phyloP scores from a whole-genome alignment of 2,113 vertebrate species.

The Origma solitaria region DNA sequence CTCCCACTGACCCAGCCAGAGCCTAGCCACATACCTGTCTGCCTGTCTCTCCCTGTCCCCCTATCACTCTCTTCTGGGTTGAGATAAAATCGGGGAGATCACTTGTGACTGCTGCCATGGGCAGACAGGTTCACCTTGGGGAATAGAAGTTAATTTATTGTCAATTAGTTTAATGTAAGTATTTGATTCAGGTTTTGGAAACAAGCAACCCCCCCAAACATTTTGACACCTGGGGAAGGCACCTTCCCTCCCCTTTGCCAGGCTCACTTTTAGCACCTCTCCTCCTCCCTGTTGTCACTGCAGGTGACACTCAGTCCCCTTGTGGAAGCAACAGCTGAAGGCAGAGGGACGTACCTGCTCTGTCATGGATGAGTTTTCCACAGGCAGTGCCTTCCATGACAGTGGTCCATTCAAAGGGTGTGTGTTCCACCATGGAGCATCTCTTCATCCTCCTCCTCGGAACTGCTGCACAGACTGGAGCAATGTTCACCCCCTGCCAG shows the following conservation, averaged over 20 bases:
- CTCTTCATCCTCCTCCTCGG: neutral
- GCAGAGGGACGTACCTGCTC: neutral
- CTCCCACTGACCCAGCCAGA: neutral
- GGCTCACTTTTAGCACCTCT: neutral
- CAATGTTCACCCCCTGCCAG: neutral
- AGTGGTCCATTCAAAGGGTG: neutral
- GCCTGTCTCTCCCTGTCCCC: neutral
- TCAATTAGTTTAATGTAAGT: neutral
- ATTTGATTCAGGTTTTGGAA: neutral
- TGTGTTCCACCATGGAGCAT: rapidly evolving
- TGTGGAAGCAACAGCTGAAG: neutral
- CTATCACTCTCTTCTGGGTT: rapidly evolving
- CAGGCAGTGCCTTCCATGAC: neutral
- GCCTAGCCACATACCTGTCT: neutral
- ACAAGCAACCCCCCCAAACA: neutral
- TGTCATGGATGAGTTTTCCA: neutral
- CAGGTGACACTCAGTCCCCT: neutral
- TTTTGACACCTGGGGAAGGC: neutral
- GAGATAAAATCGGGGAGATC: neutral
- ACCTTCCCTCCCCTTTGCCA: neutral
- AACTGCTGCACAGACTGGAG: neutral
- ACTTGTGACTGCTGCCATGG: neutral
- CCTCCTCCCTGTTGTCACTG: neutral
- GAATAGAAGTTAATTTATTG: neutral
- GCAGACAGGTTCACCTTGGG: rapidly evolving